Evolutionary conservation across 2,113 vertebrate species (phyloP).

Genomic region (Pan troglodytes): DNA sequence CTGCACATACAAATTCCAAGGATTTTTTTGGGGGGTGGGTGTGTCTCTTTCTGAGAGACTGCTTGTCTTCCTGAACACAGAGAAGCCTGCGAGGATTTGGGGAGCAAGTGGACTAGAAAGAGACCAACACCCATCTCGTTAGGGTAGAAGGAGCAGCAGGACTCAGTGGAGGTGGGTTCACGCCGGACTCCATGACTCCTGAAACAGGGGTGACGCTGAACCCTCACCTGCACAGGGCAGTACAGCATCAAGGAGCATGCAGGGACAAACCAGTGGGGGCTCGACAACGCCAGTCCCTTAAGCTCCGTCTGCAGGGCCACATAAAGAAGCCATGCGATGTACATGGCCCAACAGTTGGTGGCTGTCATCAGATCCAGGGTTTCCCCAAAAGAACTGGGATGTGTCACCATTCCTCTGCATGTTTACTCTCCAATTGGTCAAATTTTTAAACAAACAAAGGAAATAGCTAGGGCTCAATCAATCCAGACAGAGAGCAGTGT

Average conservation of each 20-base stretch:
- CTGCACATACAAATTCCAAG: accelerated
- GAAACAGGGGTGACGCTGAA: background rate
- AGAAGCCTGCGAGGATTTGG: accelerated
- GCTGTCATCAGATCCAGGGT: background rate
- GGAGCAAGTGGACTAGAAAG: too few species aligned
- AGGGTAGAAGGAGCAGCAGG: background rate
- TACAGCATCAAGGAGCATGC: background rate
- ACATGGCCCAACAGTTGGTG: accelerated
- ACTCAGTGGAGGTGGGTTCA: background rate
- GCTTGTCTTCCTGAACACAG: background rate
- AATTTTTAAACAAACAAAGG: background rate
- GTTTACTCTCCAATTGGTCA: background rate
- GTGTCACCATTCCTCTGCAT: background rate
- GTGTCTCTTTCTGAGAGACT: too few species aligned
- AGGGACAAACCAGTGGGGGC: background rate
- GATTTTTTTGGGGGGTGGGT: accelerated
- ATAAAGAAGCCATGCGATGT: accelerated
- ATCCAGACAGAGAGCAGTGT: background rate
- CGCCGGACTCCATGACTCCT: background rate
- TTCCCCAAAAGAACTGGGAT: background rate
- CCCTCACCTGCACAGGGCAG: accelerated
- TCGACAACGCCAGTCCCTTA: background rate
- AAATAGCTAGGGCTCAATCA: background rate
- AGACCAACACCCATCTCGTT: too few species aligned
- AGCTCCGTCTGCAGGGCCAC: background rate